These are phyloP conservation scores for Mamestra brassicae DNA, from an alignment of 2,888 invertebrate genomes.

Conservation along the genomic window DNA sequence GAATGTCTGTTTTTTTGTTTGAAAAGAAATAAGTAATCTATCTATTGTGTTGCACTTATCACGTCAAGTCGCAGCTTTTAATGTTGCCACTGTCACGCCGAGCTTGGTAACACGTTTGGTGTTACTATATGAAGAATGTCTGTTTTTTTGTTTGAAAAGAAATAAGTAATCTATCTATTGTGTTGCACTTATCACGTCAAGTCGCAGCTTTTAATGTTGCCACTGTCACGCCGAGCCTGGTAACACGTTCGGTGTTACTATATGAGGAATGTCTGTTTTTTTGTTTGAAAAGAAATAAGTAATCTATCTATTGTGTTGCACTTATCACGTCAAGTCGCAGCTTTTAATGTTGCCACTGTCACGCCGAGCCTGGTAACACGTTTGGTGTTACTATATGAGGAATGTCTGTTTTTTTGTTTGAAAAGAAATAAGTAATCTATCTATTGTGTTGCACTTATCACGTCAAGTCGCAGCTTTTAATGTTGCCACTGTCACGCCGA, in stretches of 20 bases:
- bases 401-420: no score
- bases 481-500: conserved; percentile 50
- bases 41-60: conserved; percentile 73
- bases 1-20: no score
- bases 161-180: conserved; percentile 83
- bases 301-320: conserved; percentile 56
- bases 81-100: conserved; percentile 52
- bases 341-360: conserved; percentile 58
- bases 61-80: conserved; percentile 63
- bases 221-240: conserved; percentile 35
- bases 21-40: conserved; percentile 77
- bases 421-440: conserved; percentile 85
- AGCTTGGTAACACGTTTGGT: conserved; percentile 4
- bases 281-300: not conserved
- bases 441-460: conserved; percentile 78
- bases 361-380: conserved; percentile 18
- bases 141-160: conserved; percentile 72
- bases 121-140: no score
- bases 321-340: conserved; percentile 72
- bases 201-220: conserved; percentile 58
- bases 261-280: no score
- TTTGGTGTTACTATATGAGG: not conserved
- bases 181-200: conserved; percentile 75
- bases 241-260: conserved; percentile 42
- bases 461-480: conserved; percentile 61